Percentiles rank a stretch among this genome's conserved stretches.
Evolutionary conservation across 2,888 invertebrate species (phyloP).

Genomic region (Epinotia nisella): DNA sequence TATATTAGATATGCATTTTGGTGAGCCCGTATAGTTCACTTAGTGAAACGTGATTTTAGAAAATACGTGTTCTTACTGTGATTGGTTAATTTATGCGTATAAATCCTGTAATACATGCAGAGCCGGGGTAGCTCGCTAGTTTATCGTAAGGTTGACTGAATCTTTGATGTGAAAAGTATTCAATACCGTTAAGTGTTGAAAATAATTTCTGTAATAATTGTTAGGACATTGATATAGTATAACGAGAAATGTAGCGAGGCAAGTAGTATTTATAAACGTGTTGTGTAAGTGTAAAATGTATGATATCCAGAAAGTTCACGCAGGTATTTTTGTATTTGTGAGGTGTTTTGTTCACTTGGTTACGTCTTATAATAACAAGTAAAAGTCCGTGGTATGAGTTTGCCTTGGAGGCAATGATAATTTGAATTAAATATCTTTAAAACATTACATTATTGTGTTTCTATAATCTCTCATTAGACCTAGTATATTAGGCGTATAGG

Average conservation of each 20-base stretch:
- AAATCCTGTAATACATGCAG: not conserved
- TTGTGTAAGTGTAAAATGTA: slow-evolving; percentile 10
- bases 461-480: not conserved
- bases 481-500: too few relatives aligned
- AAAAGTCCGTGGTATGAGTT: not conserved
- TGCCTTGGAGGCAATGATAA: slow-evolving; percentile 33
- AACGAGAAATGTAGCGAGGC: slow-evolving; percentile 5
- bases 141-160: slow-evolving; percentile 26
- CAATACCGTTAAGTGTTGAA: slow-evolving; percentile 15
- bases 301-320: not conserved
- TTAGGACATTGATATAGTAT: slow-evolving; percentile 12
- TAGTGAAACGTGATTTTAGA: not conserved
- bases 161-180: slow-evolving; percentile 10
- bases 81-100: not conserved
- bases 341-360: not conserved
- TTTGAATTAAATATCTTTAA: slow-evolving; percentile 26
- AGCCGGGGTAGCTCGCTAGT: slow-evolving; percentile 5
- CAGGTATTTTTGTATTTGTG: slow-evolving; percentile 2
- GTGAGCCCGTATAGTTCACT: not conserved
- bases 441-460: not conserved
- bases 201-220: slow-evolving; percentile 7
- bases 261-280: slow-evolving; percentile 1
- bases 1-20: not conserved
- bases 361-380: not conserved
- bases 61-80: not conserved